A percentile compares a stretch with the other conserved stretches of the same genome.
Conservation (phyloP, 2,888 invertebrate species). For the Dolichopus griseipennis region DNA sequence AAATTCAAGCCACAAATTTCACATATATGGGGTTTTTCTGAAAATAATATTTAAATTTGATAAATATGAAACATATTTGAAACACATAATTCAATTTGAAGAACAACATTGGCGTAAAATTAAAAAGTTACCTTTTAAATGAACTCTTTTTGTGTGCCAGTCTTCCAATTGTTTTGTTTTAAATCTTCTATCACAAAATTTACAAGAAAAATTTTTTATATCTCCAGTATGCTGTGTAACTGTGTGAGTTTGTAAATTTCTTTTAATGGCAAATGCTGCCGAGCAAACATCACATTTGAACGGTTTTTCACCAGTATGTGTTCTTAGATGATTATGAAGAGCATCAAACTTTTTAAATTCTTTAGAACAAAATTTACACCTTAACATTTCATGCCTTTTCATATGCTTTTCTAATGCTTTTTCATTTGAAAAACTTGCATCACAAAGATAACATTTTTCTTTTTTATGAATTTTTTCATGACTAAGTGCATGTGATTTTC, state of each 20-base stretch:
- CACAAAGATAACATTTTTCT: not conserved
- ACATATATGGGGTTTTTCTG: slow-evolving; percentile 11
- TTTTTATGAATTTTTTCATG: not conserved
- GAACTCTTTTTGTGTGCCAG: slow-evolving; percentile 7
- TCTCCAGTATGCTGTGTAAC: slow-evolving; percentile 53
- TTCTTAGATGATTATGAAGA: slow-evolving; percentile 49
- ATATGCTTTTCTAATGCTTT: not conserved
- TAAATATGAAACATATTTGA: too few relatives aligned
- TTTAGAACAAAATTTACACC: slow-evolving; percentile 52
- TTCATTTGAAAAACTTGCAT: not conserved
- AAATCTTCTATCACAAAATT: slow-evolving; percentile 48
- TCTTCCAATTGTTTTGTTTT: slow-evolving; percentile 21
- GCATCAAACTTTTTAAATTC: slow-evolving; percentile 50
- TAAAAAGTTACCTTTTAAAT: not conserved
- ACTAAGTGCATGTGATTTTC: not conserved
- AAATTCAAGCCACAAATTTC: slow-evolving; percentile 12
- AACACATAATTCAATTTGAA: too few relatives aligned
- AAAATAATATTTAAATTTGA: not conserved
- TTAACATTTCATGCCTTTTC: slow-evolving; percentile 32
- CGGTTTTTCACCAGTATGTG: slow-evolving; percentile 52
- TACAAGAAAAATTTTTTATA: slow-evolving; percentile 32
- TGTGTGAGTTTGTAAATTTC: slow-evolving; percentile 50
- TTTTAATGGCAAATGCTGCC: slow-evolving; percentile 51
- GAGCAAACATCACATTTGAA: slow-evolving; percentile 49
- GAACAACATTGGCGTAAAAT: too few relatives aligned